Base-by-base conservation (phyloP, 1,140 invertebrate genomes). In the Aphelinus certus region DNA sequence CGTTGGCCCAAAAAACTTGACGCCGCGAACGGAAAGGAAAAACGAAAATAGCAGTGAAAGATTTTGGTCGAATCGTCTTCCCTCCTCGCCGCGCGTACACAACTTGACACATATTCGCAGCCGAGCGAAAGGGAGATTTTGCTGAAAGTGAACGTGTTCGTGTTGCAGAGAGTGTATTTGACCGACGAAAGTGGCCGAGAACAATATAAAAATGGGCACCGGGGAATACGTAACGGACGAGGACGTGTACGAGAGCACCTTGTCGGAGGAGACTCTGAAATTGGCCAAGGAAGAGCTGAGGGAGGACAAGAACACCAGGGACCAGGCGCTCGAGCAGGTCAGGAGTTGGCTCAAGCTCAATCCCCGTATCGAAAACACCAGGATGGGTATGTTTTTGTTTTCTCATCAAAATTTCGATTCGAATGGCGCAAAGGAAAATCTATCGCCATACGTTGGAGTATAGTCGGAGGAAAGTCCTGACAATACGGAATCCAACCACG, bases 281-380 rank as follows among this genome's bases (percentile, higher is more conserved):
- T 81, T 94, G 0, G 93, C 93, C 3, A 90, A 91, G 81, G 87
- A 90, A 7, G 91, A 95, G 79, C 88, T 95, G 0, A 82, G 93
- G 7, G 94, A 95, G 81, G 92, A 92, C 42, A 89, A 91, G n/a
- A 89, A 89, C 49, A 88, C 89, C 1, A 87, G 93, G 43, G 89
- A 91, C 48, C 91, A 93, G 77, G 92, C 93, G 0, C 82, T 95
- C 42, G 88, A 89, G 0, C 90, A 93, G 46, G 86, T 94, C 77
- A 87, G 93, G 47, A 90, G 90, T 71, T 95, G 93, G 93, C 90
- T 94, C 73, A 90, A 89, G 70, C 89, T 93, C 81, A 94, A 94
- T 84, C 91, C 92, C 1, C 90, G 91, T 73, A 93, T 95, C 76
- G 85, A 90, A 78, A 90, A 92, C 77, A 91, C 91, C 75, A 90